These are phyloP conservation scores for Chitala chitala DNA, from an alignment of 2,113 vertebrate species.

Conservation along the genomic window DNA sequence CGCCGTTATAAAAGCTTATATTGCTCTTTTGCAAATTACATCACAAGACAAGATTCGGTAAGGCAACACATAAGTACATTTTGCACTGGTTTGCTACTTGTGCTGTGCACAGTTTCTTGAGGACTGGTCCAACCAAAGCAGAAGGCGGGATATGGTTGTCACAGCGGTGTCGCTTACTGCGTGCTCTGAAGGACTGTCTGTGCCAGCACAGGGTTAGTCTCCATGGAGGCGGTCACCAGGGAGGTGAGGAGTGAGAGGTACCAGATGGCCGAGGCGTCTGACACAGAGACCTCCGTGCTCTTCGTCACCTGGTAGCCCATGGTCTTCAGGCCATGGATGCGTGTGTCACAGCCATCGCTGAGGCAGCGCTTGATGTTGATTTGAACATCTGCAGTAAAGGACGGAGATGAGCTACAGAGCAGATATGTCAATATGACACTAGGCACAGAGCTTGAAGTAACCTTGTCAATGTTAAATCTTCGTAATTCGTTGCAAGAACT, in stretches of 20 bases:
- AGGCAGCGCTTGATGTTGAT: conserved; percentile 97
- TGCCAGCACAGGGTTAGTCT: conserved; percentile 85
- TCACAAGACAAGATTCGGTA: no score
- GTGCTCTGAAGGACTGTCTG: conserved; percentile 89
- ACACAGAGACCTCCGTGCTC: conserved; percentile 83
- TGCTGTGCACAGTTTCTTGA: neutral
- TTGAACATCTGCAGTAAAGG: conserved; percentile 77
- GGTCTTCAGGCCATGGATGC: conserved; percentile 87
- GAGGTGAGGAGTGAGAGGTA: conserved; percentile 95
- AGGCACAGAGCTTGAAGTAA: no score
- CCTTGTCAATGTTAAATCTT: no score
- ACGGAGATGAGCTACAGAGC: neutral
- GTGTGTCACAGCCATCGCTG: conserved; percentile 92
- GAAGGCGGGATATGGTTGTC: neutral
- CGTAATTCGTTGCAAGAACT: no score
- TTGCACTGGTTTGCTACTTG: neutral
- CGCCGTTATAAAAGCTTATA: no score
- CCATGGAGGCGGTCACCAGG: conserved; percentile 92
- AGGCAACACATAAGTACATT: neutral
- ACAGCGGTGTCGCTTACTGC: conserved; percentile 68
- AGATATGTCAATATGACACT: neutral
- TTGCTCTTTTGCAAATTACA: no score
- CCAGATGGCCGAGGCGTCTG: conserved; percentile 96
- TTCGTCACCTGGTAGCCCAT: conserved; percentile 86
- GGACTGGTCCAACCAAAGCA: no score